These are phyloP conservation scores for Ephialtes manifestator DNA, from an alignment of 2,888 invertebrate genomes.

Conservation along the genomic window DNA sequence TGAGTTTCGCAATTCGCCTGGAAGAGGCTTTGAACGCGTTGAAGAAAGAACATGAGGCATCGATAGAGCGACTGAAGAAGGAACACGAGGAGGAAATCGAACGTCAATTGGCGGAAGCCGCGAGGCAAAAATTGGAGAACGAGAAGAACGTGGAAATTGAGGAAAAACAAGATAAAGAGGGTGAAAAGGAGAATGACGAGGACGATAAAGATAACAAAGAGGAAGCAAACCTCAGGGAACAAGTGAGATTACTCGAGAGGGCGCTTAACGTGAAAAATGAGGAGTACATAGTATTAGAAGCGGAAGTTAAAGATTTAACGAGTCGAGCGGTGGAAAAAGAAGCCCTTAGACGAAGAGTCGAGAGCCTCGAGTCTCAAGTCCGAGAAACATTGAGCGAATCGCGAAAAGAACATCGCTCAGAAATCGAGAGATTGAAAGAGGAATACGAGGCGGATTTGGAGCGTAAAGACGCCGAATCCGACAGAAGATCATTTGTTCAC, in stretches of 20 bases:
- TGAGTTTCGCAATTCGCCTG: slow-evolving; percentile 76
- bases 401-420: slow-evolving; percentile 79
- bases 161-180: background rate
- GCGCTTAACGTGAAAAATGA: slow-evolving; percentile 94
- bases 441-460: slow-evolving; percentile 88
- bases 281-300: slow-evolving; percentile 92
- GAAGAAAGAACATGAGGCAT: slow-evolving; percentile 79
- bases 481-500: slow-evolving; percentile 87
- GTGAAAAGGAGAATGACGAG: background rate
- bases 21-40: slow-evolving; percentile 78
- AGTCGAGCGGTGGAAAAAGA: slow-evolving; percentile 91
- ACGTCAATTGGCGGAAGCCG: slow-evolving; percentile 86
- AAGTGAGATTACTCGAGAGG: slow-evolving; percentile 92
- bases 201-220: slow-evolving; percentile 23
- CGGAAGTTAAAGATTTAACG: slow-evolving; percentile 89
- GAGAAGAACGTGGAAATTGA: slow-evolving; percentile 39
- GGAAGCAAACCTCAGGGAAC: slow-evolving; percentile 87
- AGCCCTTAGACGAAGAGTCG: slow-evolving; percentile 84
- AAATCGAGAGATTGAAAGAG: slow-evolving; percentile 82
- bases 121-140: slow-evolving; percentile 82
- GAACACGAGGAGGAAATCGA: slow-evolving; percentile 88
- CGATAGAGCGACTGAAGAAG: slow-evolving; percentile 82
- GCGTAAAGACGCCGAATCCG: slow-evolving; percentile 87
- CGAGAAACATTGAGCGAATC: slow-evolving; percentile 78
- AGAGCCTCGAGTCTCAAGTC: slow-evolving; percentile 76